Evolutionary conservation across 2,797 vertebrate genomes (phyloP).

Genomic region (Hafferia zeledoni): DNA sequence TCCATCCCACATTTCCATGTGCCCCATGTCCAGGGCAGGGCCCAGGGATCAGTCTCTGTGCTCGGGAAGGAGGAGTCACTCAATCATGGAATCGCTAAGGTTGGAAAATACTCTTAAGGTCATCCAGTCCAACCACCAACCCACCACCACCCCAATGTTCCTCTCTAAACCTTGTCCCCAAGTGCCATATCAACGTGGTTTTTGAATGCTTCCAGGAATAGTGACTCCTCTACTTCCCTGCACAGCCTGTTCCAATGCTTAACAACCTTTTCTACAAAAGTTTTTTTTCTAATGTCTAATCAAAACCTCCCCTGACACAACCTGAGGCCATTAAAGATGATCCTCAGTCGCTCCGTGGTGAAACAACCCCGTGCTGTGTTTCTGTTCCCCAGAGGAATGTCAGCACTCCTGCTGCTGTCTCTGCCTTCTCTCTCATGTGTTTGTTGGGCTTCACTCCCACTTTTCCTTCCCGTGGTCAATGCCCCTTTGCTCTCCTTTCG

Average conservation of each 20-base stretch:
- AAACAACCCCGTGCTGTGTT: neutral
- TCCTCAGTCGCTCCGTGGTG: neutral
- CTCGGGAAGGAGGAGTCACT: neutral
- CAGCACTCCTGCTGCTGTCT: neutral
- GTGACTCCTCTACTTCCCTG: neutral
- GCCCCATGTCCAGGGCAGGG: accelerated
- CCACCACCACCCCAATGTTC: neutral
- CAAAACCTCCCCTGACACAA: neutral
- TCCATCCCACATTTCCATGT: accelerated
- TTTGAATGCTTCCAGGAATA: neutral
- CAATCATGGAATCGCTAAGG: neutral
- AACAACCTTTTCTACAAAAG: no score
- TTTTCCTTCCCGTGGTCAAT: neutral
- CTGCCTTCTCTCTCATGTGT: neutral
- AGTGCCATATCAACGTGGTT: neutral
- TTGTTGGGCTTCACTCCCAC: accelerated
- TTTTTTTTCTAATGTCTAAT: neutral
- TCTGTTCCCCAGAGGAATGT: neutral
- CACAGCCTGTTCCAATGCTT: neutral
- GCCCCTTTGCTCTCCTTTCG: no score
- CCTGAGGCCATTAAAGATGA: neutral
- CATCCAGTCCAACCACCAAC: neutral
- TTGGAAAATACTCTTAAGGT: neutral
- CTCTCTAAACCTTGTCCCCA: neutral
- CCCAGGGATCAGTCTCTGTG: accelerated